phyloP scores from a whole-genome alignment of 2,797 vertebrate species.

The Distichodus sexfasciatus region DNA sequence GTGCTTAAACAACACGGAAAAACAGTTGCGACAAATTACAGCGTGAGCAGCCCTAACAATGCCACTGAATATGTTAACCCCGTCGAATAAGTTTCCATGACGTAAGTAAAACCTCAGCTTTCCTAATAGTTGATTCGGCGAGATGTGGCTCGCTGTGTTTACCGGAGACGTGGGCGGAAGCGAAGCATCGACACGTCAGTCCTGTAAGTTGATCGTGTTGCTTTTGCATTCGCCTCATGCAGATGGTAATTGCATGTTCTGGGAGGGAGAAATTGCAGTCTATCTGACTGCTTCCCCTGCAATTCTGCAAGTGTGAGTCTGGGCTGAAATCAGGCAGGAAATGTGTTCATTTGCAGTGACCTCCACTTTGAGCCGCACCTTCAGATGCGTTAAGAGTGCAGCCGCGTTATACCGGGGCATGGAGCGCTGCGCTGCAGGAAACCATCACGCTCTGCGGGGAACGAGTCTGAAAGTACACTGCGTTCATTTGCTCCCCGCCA shows the following conservation, averaged over 20 bases:
- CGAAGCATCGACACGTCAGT: constrained; percentile 15
- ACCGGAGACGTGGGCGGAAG: neutral
- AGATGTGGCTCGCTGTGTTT: constrained; percentile 23
- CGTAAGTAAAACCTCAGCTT: neutral
- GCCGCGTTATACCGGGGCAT: constrained; percentile 15
- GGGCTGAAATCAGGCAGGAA: constrained; percentile 48
- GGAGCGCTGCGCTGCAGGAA: neutral
- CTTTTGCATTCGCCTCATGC: constrained; percentile 46
- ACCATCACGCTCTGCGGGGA: constrained; percentile 21
- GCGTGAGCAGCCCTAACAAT: no score
- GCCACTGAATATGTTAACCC: neutral
- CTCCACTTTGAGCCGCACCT: constrained; percentile 38
- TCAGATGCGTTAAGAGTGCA: constrained; percentile 31
- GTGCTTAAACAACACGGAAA: neutral
- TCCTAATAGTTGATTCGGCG: neutral
- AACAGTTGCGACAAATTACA: neutral
- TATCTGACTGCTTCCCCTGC: constrained; percentile 35
- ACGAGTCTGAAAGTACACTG: no score
- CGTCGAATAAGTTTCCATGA: neutral
- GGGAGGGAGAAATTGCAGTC: constrained; percentile 48
- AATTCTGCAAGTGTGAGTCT: constrained; percentile 44
- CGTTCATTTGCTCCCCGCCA: no score
- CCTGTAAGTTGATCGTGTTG: constrained; percentile 27
- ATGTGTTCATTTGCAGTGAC: constrained; percentile 48
- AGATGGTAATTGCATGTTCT: constrained; percentile 52